Evolutionary conservation across 2,797 vertebrate species (phyloP).

Genomic region (Sternarchorhynchus goeldii): DNA sequence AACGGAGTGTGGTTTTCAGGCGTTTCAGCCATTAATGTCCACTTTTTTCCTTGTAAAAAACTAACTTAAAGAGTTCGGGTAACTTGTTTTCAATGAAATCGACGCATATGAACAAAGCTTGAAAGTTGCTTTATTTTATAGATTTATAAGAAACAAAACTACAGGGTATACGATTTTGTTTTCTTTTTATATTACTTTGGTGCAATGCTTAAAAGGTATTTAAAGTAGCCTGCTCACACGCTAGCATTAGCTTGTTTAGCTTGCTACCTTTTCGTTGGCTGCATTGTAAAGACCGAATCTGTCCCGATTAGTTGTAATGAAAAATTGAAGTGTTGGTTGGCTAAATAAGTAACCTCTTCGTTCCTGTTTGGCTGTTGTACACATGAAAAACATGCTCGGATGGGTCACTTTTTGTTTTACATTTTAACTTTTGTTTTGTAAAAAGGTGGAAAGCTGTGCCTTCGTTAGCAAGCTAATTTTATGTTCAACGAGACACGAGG

Average conservation of each 20-base stretch:
- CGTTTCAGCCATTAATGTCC: not conserved
- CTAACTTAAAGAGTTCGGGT: conserved; percentile 17
- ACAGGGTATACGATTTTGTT: conserved; percentile 19
- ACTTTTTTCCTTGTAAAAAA: conserved; percentile 28
- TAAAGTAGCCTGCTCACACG: conserved; percentile 73
- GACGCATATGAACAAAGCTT: not conserved
- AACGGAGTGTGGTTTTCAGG: not conserved
- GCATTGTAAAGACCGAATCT: conserved; percentile 59
- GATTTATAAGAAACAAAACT: not conserved
- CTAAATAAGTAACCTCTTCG: conserved; percentile 61
- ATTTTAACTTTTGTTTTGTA: not conserved
- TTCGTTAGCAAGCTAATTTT: conserved; percentile 75
- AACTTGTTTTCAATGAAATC: conserved; percentile 33
- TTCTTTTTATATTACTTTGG: conserved; percentile 28
- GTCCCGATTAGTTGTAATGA: conserved; percentile 57
- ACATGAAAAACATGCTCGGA: not conserved
- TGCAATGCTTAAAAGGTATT: conserved; percentile 69
- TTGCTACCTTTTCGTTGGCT: conserved; percentile 64
- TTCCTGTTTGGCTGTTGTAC: not conserved
- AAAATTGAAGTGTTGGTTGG: conserved; percentile 6
- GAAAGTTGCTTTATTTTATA: conserved; percentile 30
- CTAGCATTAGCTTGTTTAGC: conserved; percentile 82
- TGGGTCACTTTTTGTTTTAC: too few species aligned
- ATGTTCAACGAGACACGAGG: conserved; percentile 78
- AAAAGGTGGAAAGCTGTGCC: conserved; percentile 43